A percentile compares a stretch with the other conserved stretches of the same genome.
Conservation (phyloP, 2,888 invertebrate species). For the Monopis laevigella region DNA sequence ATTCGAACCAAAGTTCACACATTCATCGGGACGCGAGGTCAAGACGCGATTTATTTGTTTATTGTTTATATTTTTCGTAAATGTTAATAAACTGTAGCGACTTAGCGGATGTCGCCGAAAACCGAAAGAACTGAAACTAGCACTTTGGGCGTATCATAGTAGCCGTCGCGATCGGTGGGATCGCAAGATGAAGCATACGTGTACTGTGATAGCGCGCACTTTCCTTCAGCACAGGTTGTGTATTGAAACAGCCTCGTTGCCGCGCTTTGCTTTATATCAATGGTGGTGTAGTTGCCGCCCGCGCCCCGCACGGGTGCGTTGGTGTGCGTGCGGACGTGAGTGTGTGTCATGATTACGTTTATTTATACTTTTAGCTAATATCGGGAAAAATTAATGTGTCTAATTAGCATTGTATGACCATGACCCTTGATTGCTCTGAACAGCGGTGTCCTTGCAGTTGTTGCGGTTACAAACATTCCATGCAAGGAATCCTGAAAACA, state of each 20-base stretch:
- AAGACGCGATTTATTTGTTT: too few species aligned
- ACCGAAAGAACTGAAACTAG: not conserved
- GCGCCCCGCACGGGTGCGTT: not conserved
- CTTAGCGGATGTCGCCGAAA: not conserved
- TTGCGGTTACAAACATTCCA: too few species aligned
- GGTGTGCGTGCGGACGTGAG: not conserved
- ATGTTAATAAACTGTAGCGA: too few species aligned
- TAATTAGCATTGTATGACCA: too few species aligned
- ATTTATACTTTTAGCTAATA: too few species aligned
- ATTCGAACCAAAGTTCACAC: constrained; percentile 24
- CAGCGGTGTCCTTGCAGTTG: too few species aligned
- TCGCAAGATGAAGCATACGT: not conserved
- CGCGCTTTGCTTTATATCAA: constrained; percentile 10
- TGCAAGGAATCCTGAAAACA: too few species aligned
- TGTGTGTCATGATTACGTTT: too few species aligned
- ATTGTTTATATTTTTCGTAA: too few species aligned
- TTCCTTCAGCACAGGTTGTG: constrained; percentile 7
- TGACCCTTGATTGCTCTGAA: too few species aligned
- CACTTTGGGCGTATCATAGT: not conserved
- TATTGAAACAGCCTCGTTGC: constrained; percentile 8
- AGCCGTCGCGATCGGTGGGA: not conserved
- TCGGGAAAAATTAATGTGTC: too few species aligned
- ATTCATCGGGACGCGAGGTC: constrained; percentile 3
- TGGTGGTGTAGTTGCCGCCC: not conserved
- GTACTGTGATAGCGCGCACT: constrained; percentile 2